A percentile compares a stretch with the other conserved stretches of the same genome.
These are phyloP conservation scores for Microtus obscurus DNA, from an alignment of 2,797 vertebrate genomes.

Conservation along the genomic window DNA sequence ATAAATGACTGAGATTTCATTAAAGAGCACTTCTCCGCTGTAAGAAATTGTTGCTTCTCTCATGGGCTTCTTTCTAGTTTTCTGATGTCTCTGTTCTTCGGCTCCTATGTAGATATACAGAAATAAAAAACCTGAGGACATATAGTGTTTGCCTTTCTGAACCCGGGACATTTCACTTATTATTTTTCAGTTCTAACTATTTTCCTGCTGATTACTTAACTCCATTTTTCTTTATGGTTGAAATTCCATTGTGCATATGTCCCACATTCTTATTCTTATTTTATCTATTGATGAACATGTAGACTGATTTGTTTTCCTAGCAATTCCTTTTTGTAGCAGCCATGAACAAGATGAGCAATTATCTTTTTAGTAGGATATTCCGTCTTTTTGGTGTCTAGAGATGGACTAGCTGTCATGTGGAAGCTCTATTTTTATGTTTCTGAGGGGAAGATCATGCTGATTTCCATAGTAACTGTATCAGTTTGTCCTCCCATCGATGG, in stretches of 20 bases:
- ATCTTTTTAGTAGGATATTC: neutral
- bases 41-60: neutral
- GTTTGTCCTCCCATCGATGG: neutral
- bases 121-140: neutral
- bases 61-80: neutral
- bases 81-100: neutral
- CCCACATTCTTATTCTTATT: neutral
- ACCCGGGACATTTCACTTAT: neutral
- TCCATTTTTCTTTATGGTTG: neutral
- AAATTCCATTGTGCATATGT: neutral
- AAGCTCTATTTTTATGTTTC: neutral
- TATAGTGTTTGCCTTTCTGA: neutral
- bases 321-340: neutral
- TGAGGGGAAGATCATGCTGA: neutral
- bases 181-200: neutral
- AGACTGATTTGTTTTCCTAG: neutral
- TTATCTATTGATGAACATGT: neutral
- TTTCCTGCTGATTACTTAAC: neutral
- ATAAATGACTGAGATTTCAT: neutral
- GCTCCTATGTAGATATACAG: neutral
- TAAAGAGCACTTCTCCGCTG: neutral
- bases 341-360: neutral
- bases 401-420: neutral
- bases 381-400: neutral
- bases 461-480: neutral